Evolutionary conservation across 2,113 vertebrate species (phyloP), one percentile per base, ranked within the genome.

Genomic region (Podarcis muralis): DNA sequence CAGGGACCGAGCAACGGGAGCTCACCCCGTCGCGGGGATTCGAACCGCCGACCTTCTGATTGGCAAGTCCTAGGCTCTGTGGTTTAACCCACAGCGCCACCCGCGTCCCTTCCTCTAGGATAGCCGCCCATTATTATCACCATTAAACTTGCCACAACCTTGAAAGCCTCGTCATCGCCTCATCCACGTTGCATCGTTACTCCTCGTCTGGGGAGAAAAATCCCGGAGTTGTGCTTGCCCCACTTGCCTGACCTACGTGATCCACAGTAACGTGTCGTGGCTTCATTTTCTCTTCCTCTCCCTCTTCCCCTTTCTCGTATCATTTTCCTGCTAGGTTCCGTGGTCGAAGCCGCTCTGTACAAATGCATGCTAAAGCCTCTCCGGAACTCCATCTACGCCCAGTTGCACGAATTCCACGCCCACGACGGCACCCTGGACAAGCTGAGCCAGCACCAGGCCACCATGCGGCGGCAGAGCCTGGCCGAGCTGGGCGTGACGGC

Each of bases 331-430:
- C 3, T 87, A 98, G 98, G 98, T 84, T 90, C 92, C 0, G 89
- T 98, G 85, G 85, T 98, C 35, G 98, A 99, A 93, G 87, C 94
- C 0, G 96, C 97, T 48, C 68, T 99, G 62, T 98, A 97, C 94
- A 98, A 97, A 90, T 97, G 97, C 66, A 95, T 98, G 2, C 95
- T 99, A 85, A 98, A 97, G 68, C 98, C 98, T 0, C 85, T 98
- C 77, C 94, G 95, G 43, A 32, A 95, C 0, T 94, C 95, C 83
- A 95, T 98, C 75, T 98, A 98, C 94, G 87, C 92, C 53, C 96
- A 94, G 86, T 97, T 99, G 25, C 96, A 90, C 75, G 82, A 94
- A 2, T 84, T 95, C 82, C 96, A 93, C 4, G 90, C 89, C 6
- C 91, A 92, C 1, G 96, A 92, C 95, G 96, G 82, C 93, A 97